Percentiles rank a stretch among this genome's conserved stretches.
Conservation (phyloP, 1,140 invertebrate species). For the Drosophila pachea region DNA sequence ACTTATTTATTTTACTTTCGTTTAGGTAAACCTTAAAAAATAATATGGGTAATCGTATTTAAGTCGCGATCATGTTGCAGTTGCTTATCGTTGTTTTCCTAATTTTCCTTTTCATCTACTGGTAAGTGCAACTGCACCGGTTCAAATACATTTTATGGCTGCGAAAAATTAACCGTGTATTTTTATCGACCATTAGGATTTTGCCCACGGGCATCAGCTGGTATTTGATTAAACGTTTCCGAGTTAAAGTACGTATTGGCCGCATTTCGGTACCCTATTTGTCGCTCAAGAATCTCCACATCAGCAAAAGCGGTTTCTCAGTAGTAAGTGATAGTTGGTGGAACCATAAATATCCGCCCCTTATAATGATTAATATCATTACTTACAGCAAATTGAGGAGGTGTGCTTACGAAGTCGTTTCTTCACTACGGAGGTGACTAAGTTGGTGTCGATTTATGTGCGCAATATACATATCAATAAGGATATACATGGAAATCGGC, state of each 20-base stretch:
- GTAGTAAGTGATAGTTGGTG: constrained; percentile 80
- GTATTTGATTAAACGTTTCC: constrained; percentile 83
- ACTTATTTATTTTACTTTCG: constrained; percentile 9
- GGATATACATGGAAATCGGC: constrained; percentile 81
- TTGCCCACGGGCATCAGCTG: constrained; percentile 84
- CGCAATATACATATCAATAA: constrained; percentile 91
- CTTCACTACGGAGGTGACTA: constrained; percentile 93
- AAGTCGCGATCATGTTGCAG: constrained; percentile 57
- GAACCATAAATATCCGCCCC: constrained; percentile 2
- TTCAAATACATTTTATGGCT: constrained; percentile 12
- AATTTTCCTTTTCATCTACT: constrained; percentile 67
- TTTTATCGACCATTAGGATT: constrained; percentile 79
- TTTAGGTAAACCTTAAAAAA: constrained; percentile 5
- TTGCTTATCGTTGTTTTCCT: constrained; percentile 54
- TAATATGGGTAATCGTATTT: constrained; percentile 35
- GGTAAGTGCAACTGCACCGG: constrained; percentile 49
- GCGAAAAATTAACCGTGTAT: constrained; percentile 5
- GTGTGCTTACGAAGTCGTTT: constrained; percentile 92
- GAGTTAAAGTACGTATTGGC: constrained; percentile 84
- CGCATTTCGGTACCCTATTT: constrained; percentile 83
- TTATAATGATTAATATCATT: constrained; percentile 29
- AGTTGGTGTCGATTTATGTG: constrained; percentile 90
- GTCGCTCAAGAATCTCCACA: constrained; percentile 83
- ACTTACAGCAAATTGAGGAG: constrained; percentile 89
- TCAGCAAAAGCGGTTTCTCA: constrained; percentile 84